phyloP scores from a whole-genome alignment of 2,888 invertebrate genomes.

The Germaria angustata region DNA sequence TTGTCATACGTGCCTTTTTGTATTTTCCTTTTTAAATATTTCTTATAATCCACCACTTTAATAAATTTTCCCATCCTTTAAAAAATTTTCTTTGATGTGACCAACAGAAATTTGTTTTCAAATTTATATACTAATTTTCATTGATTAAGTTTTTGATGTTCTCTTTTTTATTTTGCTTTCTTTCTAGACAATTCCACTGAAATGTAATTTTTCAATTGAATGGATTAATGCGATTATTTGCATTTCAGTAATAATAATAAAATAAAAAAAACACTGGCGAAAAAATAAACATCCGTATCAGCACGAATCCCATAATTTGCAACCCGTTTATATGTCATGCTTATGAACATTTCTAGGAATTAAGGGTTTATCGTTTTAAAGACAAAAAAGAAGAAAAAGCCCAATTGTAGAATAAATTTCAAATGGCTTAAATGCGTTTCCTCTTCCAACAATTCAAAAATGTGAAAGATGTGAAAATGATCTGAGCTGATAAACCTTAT shows the following conservation, averaged over 20 bases:
- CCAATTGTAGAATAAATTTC: neutral
- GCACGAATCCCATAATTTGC: slow-evolving; percentile 5
- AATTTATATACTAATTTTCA: neutral
- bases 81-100: too few relatives aligned
- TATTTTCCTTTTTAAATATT: too few relatives aligned
- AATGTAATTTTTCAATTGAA: slow-evolving; percentile 56
- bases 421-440: neutral
- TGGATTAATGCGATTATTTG: slow-evolving; percentile 62
- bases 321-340: neutral
- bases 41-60: too few relatives aligned
- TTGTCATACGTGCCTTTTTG: too few relatives aligned
- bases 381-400: neutral
- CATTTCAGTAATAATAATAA: slow-evolving; percentile 14
- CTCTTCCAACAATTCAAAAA: slow-evolving; percentile 25
- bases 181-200: slow-evolving; percentile 32
- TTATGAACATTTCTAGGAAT: slow-evolving; percentile 27
- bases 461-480: slow-evolving; percentile 43
- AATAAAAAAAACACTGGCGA: neutral
- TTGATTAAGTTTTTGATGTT: neutral
- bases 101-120: too few relatives aligned
- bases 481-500: slow-evolving; percentile 31
- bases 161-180: neutral
- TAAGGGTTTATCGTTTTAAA: slow-evolving; percentile 41
- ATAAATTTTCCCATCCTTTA: too few relatives aligned
- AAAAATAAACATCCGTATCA: neutral